Conservation (phyloP, 2,888 invertebrate genomes). For the Strigamia transsilvanica region DNA sequence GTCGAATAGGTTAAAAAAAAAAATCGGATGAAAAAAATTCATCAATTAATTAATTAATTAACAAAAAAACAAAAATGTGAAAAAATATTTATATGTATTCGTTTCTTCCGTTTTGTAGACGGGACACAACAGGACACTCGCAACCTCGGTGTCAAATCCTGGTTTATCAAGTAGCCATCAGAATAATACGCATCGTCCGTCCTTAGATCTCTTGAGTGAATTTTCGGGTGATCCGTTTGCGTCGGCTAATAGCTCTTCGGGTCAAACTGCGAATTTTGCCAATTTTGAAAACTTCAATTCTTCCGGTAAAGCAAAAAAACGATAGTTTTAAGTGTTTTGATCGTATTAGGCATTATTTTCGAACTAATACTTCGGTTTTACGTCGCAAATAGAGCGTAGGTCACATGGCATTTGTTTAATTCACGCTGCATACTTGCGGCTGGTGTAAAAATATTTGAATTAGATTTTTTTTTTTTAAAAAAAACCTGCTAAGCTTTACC, state of each 20-base stretch:
- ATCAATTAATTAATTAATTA: too few species aligned
- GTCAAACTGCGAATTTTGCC: slow-evolving; percentile 62
- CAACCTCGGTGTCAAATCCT: slow-evolving; percentile 5
- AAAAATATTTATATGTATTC: neutral
- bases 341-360: neutral
- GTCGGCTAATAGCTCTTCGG: slow-evolving; percentile 54
- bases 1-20: neutral
- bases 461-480: too few species aligned
- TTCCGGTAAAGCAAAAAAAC: neutral
- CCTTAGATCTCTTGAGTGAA: slow-evolving; percentile 63
- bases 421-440: neutral
- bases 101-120: neutral
- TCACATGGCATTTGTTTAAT: neutral
- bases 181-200: slow-evolving; percentile 51
- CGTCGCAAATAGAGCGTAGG: neutral
- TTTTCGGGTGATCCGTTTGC: slow-evolving; percentile 63
- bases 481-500: neutral
- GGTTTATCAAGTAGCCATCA: slow-evolving; percentile 17
- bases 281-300: slow-evolving; percentile 62
- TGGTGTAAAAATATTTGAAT: neutral
- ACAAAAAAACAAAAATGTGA: too few species aligned
- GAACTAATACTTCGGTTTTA: neutral
- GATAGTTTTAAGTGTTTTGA: neutral
- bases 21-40: neutral
- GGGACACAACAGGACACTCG: slow-evolving; percentile 10